Evolutionary conservation across 2,888 invertebrate genomes (phyloP).

Genomic region (Sussaba pulchella): DNA sequence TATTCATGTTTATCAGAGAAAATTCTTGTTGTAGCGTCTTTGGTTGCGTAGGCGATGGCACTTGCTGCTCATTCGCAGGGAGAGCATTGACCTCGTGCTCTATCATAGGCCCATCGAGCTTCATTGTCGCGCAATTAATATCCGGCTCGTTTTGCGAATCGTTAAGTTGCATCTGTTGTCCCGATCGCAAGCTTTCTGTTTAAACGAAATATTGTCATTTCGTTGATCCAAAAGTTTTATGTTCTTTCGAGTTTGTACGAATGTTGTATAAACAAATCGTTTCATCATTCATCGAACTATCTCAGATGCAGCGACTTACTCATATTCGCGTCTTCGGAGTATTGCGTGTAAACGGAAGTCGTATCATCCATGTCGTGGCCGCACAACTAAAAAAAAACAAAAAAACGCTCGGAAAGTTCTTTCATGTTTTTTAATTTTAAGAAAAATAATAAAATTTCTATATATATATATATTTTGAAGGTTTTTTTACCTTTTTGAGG

Average conservation of each 20-base stretch:
- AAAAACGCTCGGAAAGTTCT: no score
- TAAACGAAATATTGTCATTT: not conserved
- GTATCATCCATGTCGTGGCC: conserved; percentile 88
- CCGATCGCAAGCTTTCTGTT: conserved; percentile 79
- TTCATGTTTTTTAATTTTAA: no score
- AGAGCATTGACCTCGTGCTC: conserved; percentile 74
- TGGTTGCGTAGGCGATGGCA: conserved; percentile 84
- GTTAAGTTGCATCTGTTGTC: conserved; percentile 79
- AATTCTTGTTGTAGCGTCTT: conserved; percentile 91
- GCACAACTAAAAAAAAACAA: conserved; percentile 88
- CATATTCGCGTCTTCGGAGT: conserved; percentile 80
- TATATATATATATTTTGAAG: no score
- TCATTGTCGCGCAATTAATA: conserved; percentile 75
- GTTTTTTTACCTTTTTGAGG: conserved; percentile 88
- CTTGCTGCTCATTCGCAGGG: conserved; percentile 77
- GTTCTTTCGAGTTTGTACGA: no score
- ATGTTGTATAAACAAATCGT: no score
- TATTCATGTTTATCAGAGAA: conserved; percentile 90
- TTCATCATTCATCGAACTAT: no score
- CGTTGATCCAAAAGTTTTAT: no score
- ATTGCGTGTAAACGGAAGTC: conserved; percentile 80
- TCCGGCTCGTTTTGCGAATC: conserved; percentile 79
- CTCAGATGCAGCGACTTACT: conserved; percentile 70
- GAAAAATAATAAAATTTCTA: no score
- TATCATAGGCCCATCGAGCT: conserved; percentile 74